phyloP scores from a whole-genome alignment of 2,113 vertebrate species.

The Ia io region DNA sequence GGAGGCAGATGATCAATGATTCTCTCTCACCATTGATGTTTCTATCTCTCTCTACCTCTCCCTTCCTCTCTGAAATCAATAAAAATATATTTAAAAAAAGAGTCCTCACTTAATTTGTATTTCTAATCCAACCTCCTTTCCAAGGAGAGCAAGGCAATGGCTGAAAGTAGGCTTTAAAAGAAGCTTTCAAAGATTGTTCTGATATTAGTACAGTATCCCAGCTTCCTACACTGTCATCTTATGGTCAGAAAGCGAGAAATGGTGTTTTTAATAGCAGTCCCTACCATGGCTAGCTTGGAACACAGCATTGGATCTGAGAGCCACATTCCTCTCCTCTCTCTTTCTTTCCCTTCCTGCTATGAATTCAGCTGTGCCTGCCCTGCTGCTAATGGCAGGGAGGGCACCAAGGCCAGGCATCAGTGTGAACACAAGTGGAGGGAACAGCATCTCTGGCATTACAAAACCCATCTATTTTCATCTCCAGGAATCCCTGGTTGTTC shows the following conservation, averaged over 20 bases:
- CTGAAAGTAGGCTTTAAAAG: background rate
- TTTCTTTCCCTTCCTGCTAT: background rate
- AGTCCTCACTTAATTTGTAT: background rate
- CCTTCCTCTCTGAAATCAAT: no score
- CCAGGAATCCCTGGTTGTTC: background rate
- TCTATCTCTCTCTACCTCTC: no score
- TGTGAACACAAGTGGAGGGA: background rate
- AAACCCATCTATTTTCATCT: background rate
- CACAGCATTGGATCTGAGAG: background rate
- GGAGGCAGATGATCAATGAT: no score
- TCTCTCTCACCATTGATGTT: no score
- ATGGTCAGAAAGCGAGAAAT: background rate
- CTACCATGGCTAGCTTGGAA: background rate
- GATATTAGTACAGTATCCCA: background rate
- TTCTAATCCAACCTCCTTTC: background rate
- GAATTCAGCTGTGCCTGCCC: accelerated
- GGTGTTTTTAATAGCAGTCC: background rate
- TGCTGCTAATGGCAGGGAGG: background rate
- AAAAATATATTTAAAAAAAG: no score
- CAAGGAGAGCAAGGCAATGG: background rate
- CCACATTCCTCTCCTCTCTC: background rate
- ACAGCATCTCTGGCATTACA: background rate
- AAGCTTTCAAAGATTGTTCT: background rate
- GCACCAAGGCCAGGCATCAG: background rate
- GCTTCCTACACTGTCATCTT: background rate